These are phyloP conservation scores for Motacilla alba DNA, from an alignment of 2,113 vertebrate genomes.

Conservation along the genomic window DNA sequence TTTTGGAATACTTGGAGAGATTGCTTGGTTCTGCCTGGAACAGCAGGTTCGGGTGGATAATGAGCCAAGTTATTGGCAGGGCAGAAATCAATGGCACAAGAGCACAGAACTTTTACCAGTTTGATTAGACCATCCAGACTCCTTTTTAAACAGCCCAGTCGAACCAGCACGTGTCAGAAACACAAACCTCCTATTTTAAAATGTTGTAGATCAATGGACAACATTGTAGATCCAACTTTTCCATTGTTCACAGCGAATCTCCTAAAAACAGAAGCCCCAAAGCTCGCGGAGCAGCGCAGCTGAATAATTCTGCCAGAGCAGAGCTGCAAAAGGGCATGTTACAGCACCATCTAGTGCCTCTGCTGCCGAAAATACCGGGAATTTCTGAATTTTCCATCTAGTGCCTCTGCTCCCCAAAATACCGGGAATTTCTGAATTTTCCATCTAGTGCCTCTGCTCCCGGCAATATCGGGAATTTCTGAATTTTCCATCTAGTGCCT, in stretches of 20 bases:
- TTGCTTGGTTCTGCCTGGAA: neutral
- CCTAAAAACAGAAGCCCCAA: neutral
- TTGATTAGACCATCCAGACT: neutral
- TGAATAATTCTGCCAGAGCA: neutral
- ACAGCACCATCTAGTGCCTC: constrained; percentile 46
- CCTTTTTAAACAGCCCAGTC: neutral
- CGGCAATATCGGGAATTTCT: too few relatives aligned
- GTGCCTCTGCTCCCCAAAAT: too few relatives aligned
- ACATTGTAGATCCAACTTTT: neutral
- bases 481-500: constrained; percentile 18
- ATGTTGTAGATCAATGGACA: neutral
- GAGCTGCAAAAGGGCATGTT: neutral
- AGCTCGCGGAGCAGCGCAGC: neutral
- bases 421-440: neutral
- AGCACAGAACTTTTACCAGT: neutral
- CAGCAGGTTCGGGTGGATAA: neutral
- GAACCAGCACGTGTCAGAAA: neutral
- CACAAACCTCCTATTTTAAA: neutral
- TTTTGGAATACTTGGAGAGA: neutral
- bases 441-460: neutral
- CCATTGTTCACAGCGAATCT: neutral
- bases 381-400: neutral
- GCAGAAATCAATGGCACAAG: neutral
- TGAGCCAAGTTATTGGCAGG: neutral
- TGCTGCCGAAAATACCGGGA: neutral